phyloP scores from a whole-genome alignment of 2,888 invertebrate species.

The Noctua janthina region DNA sequence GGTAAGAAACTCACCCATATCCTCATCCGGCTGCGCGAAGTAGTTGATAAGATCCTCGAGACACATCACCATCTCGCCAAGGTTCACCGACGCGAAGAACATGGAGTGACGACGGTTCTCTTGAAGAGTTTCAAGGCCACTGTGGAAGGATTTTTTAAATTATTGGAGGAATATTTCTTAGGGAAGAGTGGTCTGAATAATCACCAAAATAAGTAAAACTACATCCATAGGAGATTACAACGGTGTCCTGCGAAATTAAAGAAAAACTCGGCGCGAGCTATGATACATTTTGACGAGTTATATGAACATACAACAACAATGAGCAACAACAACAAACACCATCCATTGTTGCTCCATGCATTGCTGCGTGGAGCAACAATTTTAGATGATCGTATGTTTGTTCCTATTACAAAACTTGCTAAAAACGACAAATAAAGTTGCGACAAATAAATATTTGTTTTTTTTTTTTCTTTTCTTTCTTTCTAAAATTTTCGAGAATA shows the following conservation, averaged over 20 bases:
- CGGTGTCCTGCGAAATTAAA: neutral
- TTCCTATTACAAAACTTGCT: too few relatives aligned
- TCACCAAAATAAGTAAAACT: neutral
- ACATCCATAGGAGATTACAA: neutral
- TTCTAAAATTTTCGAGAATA: neutral
- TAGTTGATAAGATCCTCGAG: slow-evolving; percentile 99
- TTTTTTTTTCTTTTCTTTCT: too few relatives aligned
- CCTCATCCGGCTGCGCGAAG: slow-evolving; percentile 99
- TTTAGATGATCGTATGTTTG: too few relatives aligned
- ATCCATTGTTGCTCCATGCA: too few relatives aligned
- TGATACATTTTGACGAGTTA: neutral
- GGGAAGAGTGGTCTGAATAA: neutral
- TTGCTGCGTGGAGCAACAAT: too few relatives aligned
- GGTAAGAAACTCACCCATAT: slow-evolving; percentile 93
- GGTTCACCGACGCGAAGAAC: slow-evolving; percentile 97
- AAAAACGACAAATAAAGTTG: too few relatives aligned
- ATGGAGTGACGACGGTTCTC: slow-evolving; percentile 95
- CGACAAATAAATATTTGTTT: too few relatives aligned
- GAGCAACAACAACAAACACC: too few relatives aligned
- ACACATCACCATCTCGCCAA: slow-evolving; percentile 99
- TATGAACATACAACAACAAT: too few relatives aligned
- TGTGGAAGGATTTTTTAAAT: slow-evolving; percentile 77
- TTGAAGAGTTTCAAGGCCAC: slow-evolving; percentile 98
- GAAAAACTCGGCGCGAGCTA: neutral
- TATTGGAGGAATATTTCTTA: neutral